Conservation (phyloP, 2,797 vertebrate species). For the Ibycter americanus region DNA sequence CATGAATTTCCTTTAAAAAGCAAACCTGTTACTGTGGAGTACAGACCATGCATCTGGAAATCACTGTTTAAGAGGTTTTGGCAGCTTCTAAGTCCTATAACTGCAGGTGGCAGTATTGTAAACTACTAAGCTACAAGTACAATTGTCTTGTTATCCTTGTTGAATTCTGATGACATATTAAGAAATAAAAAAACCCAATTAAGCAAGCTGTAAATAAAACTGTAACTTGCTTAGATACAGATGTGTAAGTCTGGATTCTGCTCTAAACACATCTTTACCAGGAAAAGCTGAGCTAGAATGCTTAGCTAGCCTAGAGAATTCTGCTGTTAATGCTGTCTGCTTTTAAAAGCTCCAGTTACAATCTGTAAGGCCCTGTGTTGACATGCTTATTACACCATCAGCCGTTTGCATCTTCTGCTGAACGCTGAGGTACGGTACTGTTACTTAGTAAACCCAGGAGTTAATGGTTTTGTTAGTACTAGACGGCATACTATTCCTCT, state of each 20-base stretch:
- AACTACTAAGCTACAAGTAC: neutral
- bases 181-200: neutral
- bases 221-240: neutral
- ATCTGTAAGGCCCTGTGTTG: too few relatives aligned
- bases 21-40: neutral
- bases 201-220: neutral
- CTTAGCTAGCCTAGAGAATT: neutral
- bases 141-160: neutral
- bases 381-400: accelerated
- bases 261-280: neutral
- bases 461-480: neutral
- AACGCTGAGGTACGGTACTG: neutral
- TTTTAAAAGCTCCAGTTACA: neutral
- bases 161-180: neutral
- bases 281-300: neutral
- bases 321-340: neutral
- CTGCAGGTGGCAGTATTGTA: constrained; percentile 28
- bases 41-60: neutral
- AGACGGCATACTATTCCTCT: accelerated
- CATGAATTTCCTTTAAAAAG: neutral
- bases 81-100: neutral
- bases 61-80: neutral
- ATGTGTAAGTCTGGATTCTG: neutral
- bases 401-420: neutral
- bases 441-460: neutral